Base-by-base conservation (phyloP, 2,797 vertebrate species). In the Galago senegalensis region DNA sequence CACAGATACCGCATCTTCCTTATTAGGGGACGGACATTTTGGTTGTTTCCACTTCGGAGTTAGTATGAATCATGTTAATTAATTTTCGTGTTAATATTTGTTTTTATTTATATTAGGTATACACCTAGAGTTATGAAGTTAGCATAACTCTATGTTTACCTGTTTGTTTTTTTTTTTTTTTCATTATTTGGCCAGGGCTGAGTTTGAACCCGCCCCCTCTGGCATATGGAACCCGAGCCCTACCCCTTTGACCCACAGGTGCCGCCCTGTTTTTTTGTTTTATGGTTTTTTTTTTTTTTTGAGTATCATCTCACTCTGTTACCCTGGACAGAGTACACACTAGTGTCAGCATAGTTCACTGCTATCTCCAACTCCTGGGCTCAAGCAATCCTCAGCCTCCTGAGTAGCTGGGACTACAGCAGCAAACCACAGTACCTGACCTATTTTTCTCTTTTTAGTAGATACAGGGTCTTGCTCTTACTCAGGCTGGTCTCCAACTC, bases 1-100 rank as follows among this genome's bases (percentile, higher is more conserved):
- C 4, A 37, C 46, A 4, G 0, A 2, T 1, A 23, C 9, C 37
- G 21, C 29, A 0, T 6, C 23, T 18, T 56, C 34, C 31, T 37
- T 18, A 65, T 29, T 27, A 2, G 56, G 1, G 63, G 7, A 2
- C 13, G 13, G 11, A 4, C 31, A 2, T 7, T 31, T 20, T 1
- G 40, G 29, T 27, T 7, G 34, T 65, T n/a, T 20, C 82, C 11
- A 1, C 43, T 49, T 23, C 11, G 18, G 2, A 58, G 70, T 27
- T 76, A 21, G 25, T 13, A 0, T 3, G 65, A 53, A 29, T 18
- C n/a, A 16, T 5, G 27, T 25, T 23, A 40, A 40, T 40, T 40
- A 40, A 40, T 40, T 4, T 20, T 14, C 14, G 16, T n/a, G 53
- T 9, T 49, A 5, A 13, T 6, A 1, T 3, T 0, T 20, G 37